These are phyloP conservation scores for Pseudorasbora parva DNA, from an alignment of 2,113 vertebrate genomes.

Conservation along the genomic window DNA sequence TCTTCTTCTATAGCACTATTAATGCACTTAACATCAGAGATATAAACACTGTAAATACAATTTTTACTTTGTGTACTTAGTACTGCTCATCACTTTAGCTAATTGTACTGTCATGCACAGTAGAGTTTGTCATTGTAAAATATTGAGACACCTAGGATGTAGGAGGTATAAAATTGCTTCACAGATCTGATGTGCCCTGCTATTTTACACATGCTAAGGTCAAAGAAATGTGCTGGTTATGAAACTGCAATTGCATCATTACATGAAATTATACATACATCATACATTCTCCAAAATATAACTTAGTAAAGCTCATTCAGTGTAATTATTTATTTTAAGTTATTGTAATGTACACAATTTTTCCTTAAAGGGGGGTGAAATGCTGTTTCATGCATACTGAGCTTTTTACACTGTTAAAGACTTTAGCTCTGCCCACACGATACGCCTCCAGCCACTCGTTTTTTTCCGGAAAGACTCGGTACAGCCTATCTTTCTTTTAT, in stretches of 20 bases:
- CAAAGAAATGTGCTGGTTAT: neutral
- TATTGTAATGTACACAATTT: neutral
- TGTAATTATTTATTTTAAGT: neutral
- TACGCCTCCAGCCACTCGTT: no score
- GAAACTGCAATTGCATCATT: neutral
- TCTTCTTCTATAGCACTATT: neutral
- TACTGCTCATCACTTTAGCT: neutral
- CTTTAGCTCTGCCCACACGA: no score
- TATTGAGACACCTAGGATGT: neutral
- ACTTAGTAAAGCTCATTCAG: neutral
- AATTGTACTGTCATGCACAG: neutral
- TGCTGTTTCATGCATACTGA: no score
- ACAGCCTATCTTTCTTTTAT: no score
- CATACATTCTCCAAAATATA: neutral
- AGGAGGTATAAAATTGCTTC: neutral
- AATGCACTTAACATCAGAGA: slow-evolving; percentile 4
- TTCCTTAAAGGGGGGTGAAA: no score
- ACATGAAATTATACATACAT: no score
- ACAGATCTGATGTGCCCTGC: no score
- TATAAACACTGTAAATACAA: neutral
- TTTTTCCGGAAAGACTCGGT: no score
- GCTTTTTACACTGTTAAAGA: no score
- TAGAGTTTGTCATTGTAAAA: neutral
- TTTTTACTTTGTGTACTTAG: neutral
- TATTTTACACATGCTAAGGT: neutral